These are phyloP conservation scores for Poecilia latipinna DNA, from an alignment of 2,113 vertebrate genomes.

Conservation along the genomic window DNA sequence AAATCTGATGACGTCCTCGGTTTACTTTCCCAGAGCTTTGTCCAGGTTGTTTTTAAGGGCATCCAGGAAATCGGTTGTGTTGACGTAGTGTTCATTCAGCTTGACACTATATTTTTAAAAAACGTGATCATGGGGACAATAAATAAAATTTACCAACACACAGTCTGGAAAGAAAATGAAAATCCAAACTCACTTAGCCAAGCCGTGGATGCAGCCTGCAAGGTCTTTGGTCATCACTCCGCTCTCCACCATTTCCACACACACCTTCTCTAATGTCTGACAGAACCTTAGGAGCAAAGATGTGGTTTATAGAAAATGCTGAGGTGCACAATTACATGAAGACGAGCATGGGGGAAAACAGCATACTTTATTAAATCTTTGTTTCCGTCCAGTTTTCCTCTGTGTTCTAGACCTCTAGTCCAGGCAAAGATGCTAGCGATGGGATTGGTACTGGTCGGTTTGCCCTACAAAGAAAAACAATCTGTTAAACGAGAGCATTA, in stretches of 20 bases:
- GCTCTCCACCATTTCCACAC: constrained; percentile 89
- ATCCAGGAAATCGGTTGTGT: constrained; percentile 94
- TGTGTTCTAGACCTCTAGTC: constrained; percentile 92
- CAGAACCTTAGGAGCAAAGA: constrained; percentile 81
- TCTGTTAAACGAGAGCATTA: too few species aligned
- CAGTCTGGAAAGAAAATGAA: not conserved
- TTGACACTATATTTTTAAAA: constrained; percentile 81
- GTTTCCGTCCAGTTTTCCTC: constrained; percentile 92
- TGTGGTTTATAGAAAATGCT: not conserved
- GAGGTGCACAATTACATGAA: not conserved
- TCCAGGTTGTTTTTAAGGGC: constrained; percentile 92
- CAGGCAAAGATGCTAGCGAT: constrained; percentile 98
- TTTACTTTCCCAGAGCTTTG: constrained; percentile 86
- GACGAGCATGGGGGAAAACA: not conserved
- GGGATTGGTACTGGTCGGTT: constrained; percentile 94
- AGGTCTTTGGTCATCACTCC: constrained; percentile 97
- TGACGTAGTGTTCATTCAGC: constrained; percentile 92
- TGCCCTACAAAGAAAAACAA: constrained; percentile 78
- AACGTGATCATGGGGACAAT: not conserved
- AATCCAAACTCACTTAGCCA: constrained; percentile 85
- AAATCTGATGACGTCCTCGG: not conserved
- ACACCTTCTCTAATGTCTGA: constrained; percentile 90
- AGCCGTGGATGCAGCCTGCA: constrained; percentile 93
- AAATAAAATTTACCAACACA: not conserved
- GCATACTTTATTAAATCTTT: constrained; percentile 86